A percentile compares a stretch with the other conserved stretches of the same genome.
phyloP scores from a whole-genome alignment of 2,888 invertebrate species.

The Epinotia nisella region DNA sequence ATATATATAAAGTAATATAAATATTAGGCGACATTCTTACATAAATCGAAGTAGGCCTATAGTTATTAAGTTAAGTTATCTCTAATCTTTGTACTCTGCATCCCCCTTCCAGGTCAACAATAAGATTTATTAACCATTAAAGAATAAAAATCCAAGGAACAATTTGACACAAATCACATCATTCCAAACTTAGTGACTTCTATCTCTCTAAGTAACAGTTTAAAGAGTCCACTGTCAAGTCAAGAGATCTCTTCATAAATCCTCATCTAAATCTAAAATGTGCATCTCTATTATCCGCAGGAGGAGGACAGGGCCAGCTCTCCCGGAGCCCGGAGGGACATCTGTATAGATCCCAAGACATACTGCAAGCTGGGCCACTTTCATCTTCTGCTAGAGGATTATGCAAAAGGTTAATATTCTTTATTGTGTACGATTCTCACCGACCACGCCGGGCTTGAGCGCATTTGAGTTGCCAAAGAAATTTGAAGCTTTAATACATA shows the following conservation, averaged over 20 bases:
- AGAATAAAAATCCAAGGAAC: no score
- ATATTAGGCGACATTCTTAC: no score
- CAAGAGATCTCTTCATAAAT: background rate
- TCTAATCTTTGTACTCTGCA: no score
- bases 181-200: background rate
- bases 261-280: background rate
- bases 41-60: no score
- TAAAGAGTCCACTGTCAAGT: background rate
- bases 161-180: no score
- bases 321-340: constrained; percentile 84
- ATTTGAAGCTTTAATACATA: no score
- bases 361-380: constrained; percentile 98
- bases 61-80: no score
- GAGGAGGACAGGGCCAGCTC: constrained; percentile 80
- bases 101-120: no score
- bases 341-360: constrained; percentile 94
- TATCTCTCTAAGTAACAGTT: background rate
- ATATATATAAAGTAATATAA: no score
- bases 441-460: no score
- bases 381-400: constrained; percentile 96
- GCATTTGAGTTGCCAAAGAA: no score
- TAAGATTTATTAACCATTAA: no score
- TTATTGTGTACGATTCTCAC: background rate
- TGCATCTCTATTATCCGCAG: constrained; percentile 57
- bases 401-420: constrained; percentile 91